Percentiles rank a stretch among this genome's conserved stretches.
Evolutionary conservation across 1,140 invertebrate species (phyloP).

Genomic region (Zophobas morio): DNA sequence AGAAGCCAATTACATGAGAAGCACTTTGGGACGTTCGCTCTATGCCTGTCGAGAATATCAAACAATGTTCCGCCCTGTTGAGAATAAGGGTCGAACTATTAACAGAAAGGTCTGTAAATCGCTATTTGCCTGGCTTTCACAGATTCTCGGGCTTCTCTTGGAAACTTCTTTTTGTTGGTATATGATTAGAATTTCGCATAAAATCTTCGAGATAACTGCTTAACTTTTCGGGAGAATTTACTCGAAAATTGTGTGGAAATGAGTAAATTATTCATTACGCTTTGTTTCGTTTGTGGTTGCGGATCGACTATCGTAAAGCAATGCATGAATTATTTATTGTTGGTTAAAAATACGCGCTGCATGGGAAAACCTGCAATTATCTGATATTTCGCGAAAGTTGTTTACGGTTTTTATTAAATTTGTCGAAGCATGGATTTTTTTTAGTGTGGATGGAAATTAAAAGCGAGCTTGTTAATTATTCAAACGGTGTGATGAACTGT

Average conservation of each 20-base stretch:
- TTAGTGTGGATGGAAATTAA: no score
- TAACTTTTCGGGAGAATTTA: constrained; percentile 7
- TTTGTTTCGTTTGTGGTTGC: background rate
- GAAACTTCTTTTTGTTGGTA: constrained; percentile 45
- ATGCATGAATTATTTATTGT: no score
- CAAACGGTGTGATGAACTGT: background rate
- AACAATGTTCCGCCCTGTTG: constrained; percentile 42
- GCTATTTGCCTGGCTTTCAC: constrained; percentile 42
- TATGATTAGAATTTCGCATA: constrained; percentile 46
- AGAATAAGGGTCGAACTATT: constrained; percentile 42
- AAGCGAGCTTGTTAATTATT: background rate
- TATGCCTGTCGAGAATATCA: constrained; percentile 41
- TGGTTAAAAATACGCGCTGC: no score
- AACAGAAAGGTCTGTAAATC: constrained; percentile 45
- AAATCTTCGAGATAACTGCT: constrained; percentile 37
- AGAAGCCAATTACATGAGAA: constrained; percentile 41
- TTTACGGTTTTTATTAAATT: no score
- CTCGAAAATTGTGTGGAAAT: no score
- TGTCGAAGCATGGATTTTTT: no score
- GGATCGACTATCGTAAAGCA: no score
- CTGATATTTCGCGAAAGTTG: no score
- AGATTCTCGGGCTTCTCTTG: constrained; percentile 34
- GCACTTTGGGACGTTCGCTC: constrained; percentile 38
- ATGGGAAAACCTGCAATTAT: no score
- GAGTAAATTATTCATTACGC: no score